Percentiles rank a stretch among this genome's conserved stretches.
phyloP scores from a whole-genome alignment of 2,888 invertebrate species.

The Flexamia atlantica region DNA sequence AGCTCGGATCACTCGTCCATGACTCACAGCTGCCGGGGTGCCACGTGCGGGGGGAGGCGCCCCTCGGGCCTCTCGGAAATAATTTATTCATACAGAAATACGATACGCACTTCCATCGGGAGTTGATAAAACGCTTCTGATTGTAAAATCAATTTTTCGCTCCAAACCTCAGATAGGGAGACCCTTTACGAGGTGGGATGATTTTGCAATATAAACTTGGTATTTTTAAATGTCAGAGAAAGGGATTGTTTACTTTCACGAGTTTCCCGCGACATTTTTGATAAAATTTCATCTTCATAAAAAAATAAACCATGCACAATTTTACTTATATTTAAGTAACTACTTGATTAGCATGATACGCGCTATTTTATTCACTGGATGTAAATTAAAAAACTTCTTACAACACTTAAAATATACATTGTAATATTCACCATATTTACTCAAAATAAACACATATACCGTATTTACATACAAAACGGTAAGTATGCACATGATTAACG shows the following conservation, averaged over 20 bases:
- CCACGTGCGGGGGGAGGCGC: constrained; percentile 23
- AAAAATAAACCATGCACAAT: no score
- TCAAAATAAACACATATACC: no score
- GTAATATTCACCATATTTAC: no score
- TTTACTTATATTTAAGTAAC: no score
- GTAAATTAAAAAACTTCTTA: no score
- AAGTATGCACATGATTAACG: no score
- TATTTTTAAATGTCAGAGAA: not conserved
- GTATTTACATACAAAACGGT: no score
- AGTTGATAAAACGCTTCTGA: constrained; percentile 14
- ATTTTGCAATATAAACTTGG: not conserved
- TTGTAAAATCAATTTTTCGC: constrained; percentile 49
- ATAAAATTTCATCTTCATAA: not conserved
- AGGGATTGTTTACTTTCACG: not conserved
- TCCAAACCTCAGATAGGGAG: not conserved
- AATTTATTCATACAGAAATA: constrained; percentile 57
- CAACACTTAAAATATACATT: no score
- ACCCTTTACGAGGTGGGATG: not conserved
- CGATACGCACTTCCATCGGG: constrained; percentile 36
- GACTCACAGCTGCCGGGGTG: constrained; percentile 42
- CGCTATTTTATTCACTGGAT: no score
- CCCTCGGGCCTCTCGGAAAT: constrained; percentile 30
- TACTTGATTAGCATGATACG: no score
- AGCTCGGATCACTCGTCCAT: not conserved
- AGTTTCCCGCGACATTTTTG: not conserved